Evolutionary conservation across 2,797 vertebrate species (phyloP).

Genomic region (Mormyrus hasselquistii): DNA sequence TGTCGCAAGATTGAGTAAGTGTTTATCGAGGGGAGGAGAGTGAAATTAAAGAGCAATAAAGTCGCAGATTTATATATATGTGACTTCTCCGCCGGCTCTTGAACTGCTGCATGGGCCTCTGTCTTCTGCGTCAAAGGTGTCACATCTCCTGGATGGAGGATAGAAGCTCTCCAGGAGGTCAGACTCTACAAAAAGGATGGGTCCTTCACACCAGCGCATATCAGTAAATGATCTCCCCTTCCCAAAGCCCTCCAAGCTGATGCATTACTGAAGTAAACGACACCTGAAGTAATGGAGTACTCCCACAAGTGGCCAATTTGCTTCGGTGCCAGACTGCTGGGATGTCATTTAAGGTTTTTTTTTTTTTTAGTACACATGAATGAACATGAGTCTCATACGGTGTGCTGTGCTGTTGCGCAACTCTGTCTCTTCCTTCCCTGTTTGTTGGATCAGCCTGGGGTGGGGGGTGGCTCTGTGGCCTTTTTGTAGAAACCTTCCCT

Average conservation of each 20-base stretch:
- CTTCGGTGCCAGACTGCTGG: constrained; percentile 1
- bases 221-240: not conserved
- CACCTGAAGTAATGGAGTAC: not conserved
- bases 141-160: not conserved
- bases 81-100: not conserved
- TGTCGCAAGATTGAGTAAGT: not conserved
- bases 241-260: not conserved
- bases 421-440: not conserved
- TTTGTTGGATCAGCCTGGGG: not conserved
- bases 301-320: not conserved
- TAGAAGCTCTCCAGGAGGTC: not conserved
- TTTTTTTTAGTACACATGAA: not conserved
- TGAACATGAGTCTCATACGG: not conserved
- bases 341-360: not conserved
- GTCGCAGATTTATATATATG: not conserved
- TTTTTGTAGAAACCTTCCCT: not conserved
- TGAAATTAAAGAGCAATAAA: not conserved
- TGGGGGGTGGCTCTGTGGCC: not conserved
- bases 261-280: not conserved
- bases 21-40: not conserved
- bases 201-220: not conserved
- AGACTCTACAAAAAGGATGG: not conserved
- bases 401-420: not conserved
- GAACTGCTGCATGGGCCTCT: not conserved
- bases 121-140: not conserved